These are phyloP conservation scores for Volucella inanis DNA, from an alignment of 2,888 invertebrate species.

Conservation along the genomic window DNA sequence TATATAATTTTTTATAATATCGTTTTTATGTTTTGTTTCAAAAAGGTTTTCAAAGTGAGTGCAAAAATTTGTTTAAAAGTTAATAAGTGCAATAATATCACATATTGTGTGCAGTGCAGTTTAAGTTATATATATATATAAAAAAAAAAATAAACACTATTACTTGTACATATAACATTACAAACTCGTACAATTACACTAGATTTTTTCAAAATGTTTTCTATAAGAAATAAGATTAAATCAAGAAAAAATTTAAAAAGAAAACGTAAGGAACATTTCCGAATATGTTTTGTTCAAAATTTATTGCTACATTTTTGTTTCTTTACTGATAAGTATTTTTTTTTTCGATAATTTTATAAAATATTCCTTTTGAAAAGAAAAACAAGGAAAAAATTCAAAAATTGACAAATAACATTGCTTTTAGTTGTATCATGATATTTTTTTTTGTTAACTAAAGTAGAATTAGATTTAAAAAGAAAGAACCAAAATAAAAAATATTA, in stretches of 20 bases:
- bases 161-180: slow-evolving; percentile 22
- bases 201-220: slow-evolving; percentile 6
- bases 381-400: slow-evolving; percentile 16
- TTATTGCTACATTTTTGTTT: slow-evolving; percentile 58
- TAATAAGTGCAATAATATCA: slow-evolving; percentile 74
- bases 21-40: slow-evolving; percentile 4
- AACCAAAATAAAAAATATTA: slow-evolving; percentile 12
- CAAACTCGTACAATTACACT: neutral
- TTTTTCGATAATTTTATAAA: slow-evolving; percentile 14
- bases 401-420: slow-evolving; percentile 71
- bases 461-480: neutral
- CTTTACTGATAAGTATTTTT: slow-evolving; percentile 27
- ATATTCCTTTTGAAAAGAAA: slow-evolving; percentile 5
- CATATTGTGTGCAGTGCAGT: slow-evolving; percentile 75
- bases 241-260: neutral
- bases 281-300: slow-evolving; percentile 5
- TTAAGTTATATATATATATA: slow-evolving; percentile 37
- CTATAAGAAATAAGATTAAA: neutral
- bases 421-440: slow-evolving; percentile 66
- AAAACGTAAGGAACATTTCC: neutral
- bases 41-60: slow-evolving; percentile 53
- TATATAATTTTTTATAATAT: neutral
- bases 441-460: slow-evolving; percentile 25
- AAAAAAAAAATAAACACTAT: neutral
- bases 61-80: slow-evolving; percentile 38